Percentiles rank a stretch among this genome's conserved stretches.
phyloP scores from a whole-genome alignment of 2,888 invertebrate species.

The Cephus nigrinus region DNA sequence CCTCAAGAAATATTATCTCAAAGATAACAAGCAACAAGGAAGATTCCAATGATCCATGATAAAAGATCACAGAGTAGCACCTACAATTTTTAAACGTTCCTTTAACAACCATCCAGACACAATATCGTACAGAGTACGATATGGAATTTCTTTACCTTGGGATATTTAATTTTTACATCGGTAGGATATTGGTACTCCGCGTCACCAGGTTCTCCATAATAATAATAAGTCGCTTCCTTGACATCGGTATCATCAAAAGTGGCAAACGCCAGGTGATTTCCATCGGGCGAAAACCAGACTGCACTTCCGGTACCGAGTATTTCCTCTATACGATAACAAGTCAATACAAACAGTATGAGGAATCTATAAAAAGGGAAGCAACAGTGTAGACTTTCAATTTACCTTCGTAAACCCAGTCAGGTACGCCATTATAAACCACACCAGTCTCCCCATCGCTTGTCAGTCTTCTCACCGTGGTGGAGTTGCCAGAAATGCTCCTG shows the following conservation, averaged over 20 bases:
- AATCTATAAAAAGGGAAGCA: not conserved
- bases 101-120: no score
- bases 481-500: conserved; percentile 48
- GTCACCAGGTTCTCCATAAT: conserved; percentile 75
- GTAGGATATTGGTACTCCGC: conserved; percentile 76
- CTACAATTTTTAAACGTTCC: no score
- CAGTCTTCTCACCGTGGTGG: conserved; percentile 63
- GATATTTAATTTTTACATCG: conserved; percentile 77
- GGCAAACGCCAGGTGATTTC: conserved; percentile 76
- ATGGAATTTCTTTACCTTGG: conserved; percentile 71
- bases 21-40: no score
- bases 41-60: no score
- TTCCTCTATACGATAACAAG: conserved; percentile 74
- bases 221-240: conserved; percentile 72
- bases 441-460: conserved; percentile 74
- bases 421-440: conserved; percentile 82
- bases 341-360: not conserved
- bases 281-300: conserved; percentile 83
- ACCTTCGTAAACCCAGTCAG: conserved; percentile 97
- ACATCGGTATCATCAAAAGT: conserved; percentile 80
- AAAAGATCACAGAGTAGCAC: no score
- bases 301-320: conserved; percentile 78
- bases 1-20: no score
- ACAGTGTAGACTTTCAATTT: conserved; percentile 19
- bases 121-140: no score